These are phyloP conservation scores for Diachasmimorpha longicaudata DNA, from an alignment of 1,140 invertebrate genomes.

Conservation along the genomic window DNA sequence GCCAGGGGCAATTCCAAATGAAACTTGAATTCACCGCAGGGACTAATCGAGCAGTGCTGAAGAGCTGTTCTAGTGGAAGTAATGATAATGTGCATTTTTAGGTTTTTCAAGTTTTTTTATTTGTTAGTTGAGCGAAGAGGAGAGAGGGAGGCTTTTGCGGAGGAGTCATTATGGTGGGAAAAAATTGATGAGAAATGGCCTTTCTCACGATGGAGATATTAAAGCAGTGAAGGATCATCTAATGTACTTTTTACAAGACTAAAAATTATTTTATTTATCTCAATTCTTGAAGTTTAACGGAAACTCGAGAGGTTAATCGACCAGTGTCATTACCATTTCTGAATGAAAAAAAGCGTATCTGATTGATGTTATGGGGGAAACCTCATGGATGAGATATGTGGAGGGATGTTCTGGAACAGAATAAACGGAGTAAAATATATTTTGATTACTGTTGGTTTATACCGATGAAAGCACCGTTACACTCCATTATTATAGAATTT, in stretches of 20 bases:
- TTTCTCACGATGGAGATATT: background rate
- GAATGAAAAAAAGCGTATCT: background rate
- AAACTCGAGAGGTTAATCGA: background rate
- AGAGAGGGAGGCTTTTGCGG: background rate
- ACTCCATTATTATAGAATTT: too few relatives aligned
- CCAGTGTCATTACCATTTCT: background rate
- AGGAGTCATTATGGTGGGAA: background rate
- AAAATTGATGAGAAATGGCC: background rate
- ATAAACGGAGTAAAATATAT: too few relatives aligned
- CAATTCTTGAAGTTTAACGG: background rate
- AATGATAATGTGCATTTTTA: conserved; percentile 33
- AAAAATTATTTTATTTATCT: background rate
- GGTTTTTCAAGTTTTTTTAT: background rate
- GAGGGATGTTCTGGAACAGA: too few relatives aligned
- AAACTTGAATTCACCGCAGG: conserved; percentile 48
- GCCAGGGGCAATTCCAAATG: conserved; percentile 32
- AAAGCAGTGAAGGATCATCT: background rate
- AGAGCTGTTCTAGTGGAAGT: conserved; percentile 43
- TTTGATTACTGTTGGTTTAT: too few relatives aligned
- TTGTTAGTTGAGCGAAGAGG: background rate
- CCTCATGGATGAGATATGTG: too few relatives aligned
- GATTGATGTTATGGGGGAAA: background rate
- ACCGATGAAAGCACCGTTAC: too few relatives aligned
- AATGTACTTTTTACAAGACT: background rate
- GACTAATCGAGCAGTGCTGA: conserved; percentile 53